These are phyloP conservation scores for Periophthalmus modestus DNA, from an alignment of 2,113 vertebrate species.

Conservation along the genomic window DNA sequence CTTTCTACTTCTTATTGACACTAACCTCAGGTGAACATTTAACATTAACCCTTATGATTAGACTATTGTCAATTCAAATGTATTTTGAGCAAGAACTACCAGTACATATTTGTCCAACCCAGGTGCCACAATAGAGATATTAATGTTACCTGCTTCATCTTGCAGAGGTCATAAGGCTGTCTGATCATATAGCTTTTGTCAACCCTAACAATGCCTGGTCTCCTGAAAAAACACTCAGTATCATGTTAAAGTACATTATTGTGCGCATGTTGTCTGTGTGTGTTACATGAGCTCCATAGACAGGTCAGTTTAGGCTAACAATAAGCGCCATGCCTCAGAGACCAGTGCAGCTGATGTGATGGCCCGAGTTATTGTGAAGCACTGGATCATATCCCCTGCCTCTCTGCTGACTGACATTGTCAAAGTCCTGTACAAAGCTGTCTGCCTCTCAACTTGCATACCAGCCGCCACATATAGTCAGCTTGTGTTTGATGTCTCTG, in stretches of 20 bases:
- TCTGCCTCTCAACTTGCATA: constrained; percentile 1
- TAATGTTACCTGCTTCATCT: not conserved
- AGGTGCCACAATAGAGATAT: not conserved
- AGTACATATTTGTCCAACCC: not conserved
- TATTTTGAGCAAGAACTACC: not conserved
- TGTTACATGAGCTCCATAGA: constrained; percentile 56
- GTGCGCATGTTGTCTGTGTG: constrained; percentile 12
- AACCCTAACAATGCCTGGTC: not conserved
- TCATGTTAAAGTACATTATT: not conserved
- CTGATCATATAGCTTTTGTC: not conserved
- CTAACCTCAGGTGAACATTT: too few relatives aligned
- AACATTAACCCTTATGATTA: too few relatives aligned
- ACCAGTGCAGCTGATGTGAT: constrained; percentile 42
- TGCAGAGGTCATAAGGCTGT: not conserved
- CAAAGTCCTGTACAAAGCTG: constrained; percentile 22
- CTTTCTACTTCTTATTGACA: not conserved
- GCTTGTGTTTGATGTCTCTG: constrained; percentile 9
- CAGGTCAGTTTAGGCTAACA: constrained; percentile 36
- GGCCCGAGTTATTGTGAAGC: constrained; percentile 38
- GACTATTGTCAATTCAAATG: not conserved
- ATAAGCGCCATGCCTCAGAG: constrained; percentile 54
- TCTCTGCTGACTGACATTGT: constrained; percentile 34
- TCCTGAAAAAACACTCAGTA: not conserved
- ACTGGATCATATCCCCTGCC: constrained; percentile 32
- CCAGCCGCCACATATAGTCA: not conserved